A percentile compares a stretch with the other conserved stretches of the same genome.
phyloP scores from a whole-genome alignment of 1,140 invertebrate genomes.

The Drosophila oshimai region DNA sequence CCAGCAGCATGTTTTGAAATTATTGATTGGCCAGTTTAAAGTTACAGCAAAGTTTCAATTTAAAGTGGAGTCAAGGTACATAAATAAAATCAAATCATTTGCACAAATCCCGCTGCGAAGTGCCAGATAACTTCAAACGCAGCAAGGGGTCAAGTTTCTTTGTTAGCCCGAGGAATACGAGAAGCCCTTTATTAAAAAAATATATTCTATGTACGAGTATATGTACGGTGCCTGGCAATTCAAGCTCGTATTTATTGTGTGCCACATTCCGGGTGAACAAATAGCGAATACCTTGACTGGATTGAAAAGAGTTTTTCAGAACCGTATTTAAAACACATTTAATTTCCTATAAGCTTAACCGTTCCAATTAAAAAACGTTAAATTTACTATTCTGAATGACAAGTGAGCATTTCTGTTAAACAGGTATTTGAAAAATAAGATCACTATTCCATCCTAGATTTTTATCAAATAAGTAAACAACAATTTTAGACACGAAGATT shows the following conservation, averaged over 20 bases:
- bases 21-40: slow-evolving; percentile 38
- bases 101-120: slow-evolving; percentile 23
- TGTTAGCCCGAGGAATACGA: slow-evolving; percentile 9
- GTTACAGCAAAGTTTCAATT: slow-evolving; percentile 21
- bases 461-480: no score
- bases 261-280: slow-evolving; percentile 19
- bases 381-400: no score
- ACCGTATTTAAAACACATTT: neutral
- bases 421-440: no score
- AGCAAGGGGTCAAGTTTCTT: slow-evolving; percentile 18
- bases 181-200: neutral
- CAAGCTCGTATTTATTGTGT: slow-evolving; percentile 20
- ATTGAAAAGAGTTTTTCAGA: neutral
- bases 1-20: neutral
- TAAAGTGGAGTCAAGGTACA: slow-evolving; percentile 19
- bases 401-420: no score
- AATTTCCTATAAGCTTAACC: neutral
- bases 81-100: slow-evolving; percentile 33
- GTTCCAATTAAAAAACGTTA: no score
- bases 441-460: no score
- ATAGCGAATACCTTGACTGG: neutral
- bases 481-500: no score
- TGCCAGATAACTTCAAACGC: neutral
- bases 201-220: neutral
- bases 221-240: neutral